A percentile compares a stretch with the other conserved stretches of the same genome.
These are phyloP conservation scores for Leptinotarsa defecta DNA, from an alignment of 1,140 invertebrate species.

Conservation along the genomic window DNA sequence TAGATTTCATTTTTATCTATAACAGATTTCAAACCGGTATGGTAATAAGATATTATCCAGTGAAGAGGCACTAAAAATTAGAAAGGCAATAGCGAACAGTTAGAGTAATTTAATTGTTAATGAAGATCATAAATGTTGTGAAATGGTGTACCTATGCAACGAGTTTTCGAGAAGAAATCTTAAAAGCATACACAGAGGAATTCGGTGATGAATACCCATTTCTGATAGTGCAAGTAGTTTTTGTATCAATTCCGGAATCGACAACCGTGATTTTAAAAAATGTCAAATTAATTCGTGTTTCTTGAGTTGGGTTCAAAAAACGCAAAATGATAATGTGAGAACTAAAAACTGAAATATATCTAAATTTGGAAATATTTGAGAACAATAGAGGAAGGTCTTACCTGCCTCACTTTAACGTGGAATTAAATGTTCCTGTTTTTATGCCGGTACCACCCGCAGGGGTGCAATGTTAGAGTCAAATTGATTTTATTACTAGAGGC, in stretches of 20 bases:
- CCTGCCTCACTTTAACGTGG: conserved; percentile 8
- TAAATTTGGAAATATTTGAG: conserved; percentile 13
- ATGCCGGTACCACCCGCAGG: conserved; percentile 29
- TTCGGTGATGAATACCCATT: background rate
- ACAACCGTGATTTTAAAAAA: too few relatives aligned
- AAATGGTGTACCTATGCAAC: background rate
- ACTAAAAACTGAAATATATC: background rate
- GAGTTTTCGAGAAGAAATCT: background rate
- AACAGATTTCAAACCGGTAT: conserved; percentile 1
- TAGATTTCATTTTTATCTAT: conserved; percentile 2
- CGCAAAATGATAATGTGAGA: too few relatives aligned
- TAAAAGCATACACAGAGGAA: background rate
- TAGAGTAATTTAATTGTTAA: conserved; percentile 9
- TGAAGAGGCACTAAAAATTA: conserved; percentile 8
- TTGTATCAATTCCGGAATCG: too few relatives aligned
- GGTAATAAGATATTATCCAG: background rate
- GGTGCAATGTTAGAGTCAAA: conserved; percentile 34
- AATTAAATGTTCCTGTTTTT: conserved; percentile 32
- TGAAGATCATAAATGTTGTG: conserved; percentile 1
- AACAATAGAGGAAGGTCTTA: conserved; percentile 36
- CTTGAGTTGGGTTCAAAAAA: too few relatives aligned
- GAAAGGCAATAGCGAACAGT: conserved; percentile 1
- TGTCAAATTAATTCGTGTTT: too few relatives aligned
- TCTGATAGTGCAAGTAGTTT: too few relatives aligned
- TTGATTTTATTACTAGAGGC: background rate